Base-by-base conservation (phyloP, 2,797 vertebrate species). In the Pagetopsis macropterus region DNA sequence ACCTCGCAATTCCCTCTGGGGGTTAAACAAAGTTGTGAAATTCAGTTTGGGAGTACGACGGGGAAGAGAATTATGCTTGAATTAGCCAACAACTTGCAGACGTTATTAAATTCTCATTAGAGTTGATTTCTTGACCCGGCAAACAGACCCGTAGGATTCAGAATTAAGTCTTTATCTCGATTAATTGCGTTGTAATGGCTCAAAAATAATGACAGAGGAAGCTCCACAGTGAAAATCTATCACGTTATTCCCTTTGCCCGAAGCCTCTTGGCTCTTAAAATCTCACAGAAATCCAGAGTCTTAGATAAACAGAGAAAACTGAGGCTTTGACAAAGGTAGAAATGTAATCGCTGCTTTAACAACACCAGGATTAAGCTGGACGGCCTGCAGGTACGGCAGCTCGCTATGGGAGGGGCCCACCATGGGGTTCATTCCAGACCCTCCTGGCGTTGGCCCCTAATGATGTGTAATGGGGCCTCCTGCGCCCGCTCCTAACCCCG, bases 381-480 rank as follows among this genome's bases (percentile, higher is more conserved):
- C 67, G 31, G 77, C 85, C 87, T 88, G 73, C 75, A 89, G 87
- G 83, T 87, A 68, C 19, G 17, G 71, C 63, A 58, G 76, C 78
- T 64, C 19, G 5, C 83, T 23, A 10, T 40, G 57, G 72, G 61
- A 59, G 11, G 72, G 75, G 54, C 75, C 75, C 76, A 69, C 75
- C 71, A 82, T 52, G 73, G 82, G 84, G 87, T 71, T 87, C 76
- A 50, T 72, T 72, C 67, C 79, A 84, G 84, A 76, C 61, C 84
- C 87, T 81, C 46, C 78, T 74, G 75, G 77, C 77, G 14, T 74
- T 75, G 82, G 84, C 82, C 87, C 86, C 62, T 92, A 92, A 93
- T 93, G 92, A 88, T 69, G 87, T 84, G 74, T 87, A 87, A 90
- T 85, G 87, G 84, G 89, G 84, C 86, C 88, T 88, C 88, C 88